These are phyloP conservation scores for Hesperophylax magnus DNA, from an alignment of 1,140 invertebrate species.

Conservation along the genomic window DNA sequence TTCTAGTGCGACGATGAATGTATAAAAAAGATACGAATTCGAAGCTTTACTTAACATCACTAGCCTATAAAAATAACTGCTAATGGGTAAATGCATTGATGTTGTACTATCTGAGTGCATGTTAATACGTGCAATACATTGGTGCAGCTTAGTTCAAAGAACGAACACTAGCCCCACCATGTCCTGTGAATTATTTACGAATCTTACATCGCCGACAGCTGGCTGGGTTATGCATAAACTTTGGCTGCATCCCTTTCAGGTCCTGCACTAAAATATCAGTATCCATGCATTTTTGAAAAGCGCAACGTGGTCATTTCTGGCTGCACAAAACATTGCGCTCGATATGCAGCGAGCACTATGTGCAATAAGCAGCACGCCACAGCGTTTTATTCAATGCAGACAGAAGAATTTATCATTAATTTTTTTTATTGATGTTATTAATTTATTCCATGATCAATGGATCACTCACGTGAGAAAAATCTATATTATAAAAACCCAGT, in stretches of 20 bases:
- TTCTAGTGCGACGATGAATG: too few relatives aligned
- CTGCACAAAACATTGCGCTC: not conserved
- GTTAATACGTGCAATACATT: not conserved
- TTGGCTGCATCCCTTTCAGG: slow-evolving; percentile 9
- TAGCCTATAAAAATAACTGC: not conserved
- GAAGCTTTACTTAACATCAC: too few relatives aligned
- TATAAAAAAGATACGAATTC: too few relatives aligned
- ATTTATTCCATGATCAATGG: not conserved
- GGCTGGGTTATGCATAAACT: not conserved
- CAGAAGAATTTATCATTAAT: too few relatives aligned
- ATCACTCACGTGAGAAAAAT: too few relatives aligned
- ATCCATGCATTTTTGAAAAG: slow-evolving; percentile 18
- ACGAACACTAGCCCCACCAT: not conserved
- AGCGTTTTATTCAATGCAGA: too few relatives aligned
- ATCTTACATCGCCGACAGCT: slow-evolving; percentile 3
- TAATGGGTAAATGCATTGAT: not conserved
- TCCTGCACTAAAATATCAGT: slow-evolving; percentile 14
- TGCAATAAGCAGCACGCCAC: too few relatives aligned
- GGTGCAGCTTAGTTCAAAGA: not conserved
- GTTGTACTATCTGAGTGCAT: not conserved
- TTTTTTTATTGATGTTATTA: not conserved
- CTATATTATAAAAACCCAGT: too few relatives aligned
- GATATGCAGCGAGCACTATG: not conserved
- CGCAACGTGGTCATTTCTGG: slow-evolving; percentile 13
- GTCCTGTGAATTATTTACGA: not conserved